Base-by-base conservation (phyloP, 1,140 invertebrate species). In the Brachionus sp. region DNA sequence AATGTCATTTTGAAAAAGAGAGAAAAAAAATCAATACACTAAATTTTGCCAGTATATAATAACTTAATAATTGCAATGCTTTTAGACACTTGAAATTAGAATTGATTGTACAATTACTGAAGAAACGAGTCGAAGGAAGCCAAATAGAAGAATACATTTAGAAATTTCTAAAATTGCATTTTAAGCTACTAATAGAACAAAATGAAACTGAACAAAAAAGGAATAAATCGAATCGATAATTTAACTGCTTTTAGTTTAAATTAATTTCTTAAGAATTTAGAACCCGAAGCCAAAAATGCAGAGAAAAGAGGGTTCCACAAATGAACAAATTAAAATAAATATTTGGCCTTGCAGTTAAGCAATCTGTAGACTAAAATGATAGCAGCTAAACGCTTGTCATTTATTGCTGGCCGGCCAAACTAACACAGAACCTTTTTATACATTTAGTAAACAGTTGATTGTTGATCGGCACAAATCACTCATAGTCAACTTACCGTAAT, bases 401-500 rank as follows among this genome's bases (percentile, higher is more conserved):
- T 29, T 29, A 29, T 29, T 29, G n/a, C n/a, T n/a, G n/a, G n/a
- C n/a, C 1, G 39, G 39, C 39, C 39, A 13, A 42, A 13, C 2
- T 13, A 42, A 6, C 39, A 29, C 29, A 29, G 29, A 29, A 5
- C 39, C 12, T 57, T 23, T 57, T 57, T 9, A 25, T 57, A 57
- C 50, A 57, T 23, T 5, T 13, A 29, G 29, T 50, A 57, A 57
- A 57, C 19, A 57, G 50, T 5, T 9, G 50, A 57, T 57, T 25
- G 3, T 9, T 23, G 35, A 35, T 70, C 66, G 66, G 66, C 66
- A 70, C 37, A 70, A 37, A 70, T 70, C 66, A 70, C 66, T 70
- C 1, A 33, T 12, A 50, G 23, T 50, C 70, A 75, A 75, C 37
- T 75, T 75, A 75, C 70, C 70, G 70, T 75, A 12, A 75, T 75